Conservation (phyloP, 2,888 invertebrate genomes). For the Hypercompe scribonia region DNA sequence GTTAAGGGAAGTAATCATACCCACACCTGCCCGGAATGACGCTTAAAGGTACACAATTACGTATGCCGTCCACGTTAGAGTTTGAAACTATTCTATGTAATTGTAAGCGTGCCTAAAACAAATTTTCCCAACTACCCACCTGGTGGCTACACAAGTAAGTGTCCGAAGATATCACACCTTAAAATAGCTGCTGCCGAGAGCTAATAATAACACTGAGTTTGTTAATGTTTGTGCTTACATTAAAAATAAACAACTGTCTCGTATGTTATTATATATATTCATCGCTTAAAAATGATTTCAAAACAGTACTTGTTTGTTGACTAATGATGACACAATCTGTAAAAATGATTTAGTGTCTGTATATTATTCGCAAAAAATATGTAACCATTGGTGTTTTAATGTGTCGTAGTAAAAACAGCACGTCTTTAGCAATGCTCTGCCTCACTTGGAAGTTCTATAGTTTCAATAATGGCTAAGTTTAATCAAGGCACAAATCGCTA, state of each 20-base stretch:
- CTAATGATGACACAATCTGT: not conserved
- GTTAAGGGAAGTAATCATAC: not conserved
- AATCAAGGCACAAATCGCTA: too few relatives aligned
- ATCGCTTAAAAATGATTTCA: not conserved
- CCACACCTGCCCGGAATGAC: not conserved
- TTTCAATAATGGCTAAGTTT: too few relatives aligned
- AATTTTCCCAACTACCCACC: constrained; percentile 47
- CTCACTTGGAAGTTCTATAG: too few relatives aligned
- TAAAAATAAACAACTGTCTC: constrained; percentile 14
- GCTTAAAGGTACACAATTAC: not conserved
- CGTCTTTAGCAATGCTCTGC: not conserved
- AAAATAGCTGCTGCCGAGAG: constrained; percentile 27
- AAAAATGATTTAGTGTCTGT: not conserved
- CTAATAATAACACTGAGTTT: constrained; percentile 27
- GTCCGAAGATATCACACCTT: constrained; percentile 17
- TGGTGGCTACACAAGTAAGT: constrained; percentile 31
- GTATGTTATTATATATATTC: constrained; percentile 4
- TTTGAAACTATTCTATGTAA: constrained; percentile 19
- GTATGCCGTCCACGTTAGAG: constrained; percentile 10
- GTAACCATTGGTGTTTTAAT: not conserved
- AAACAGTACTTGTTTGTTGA: not conserved
- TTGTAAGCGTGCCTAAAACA: constrained; percentile 27
- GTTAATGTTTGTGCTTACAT: constrained; percentile 34
- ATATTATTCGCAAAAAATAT: not conserved
- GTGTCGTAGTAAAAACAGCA: not conserved